Conservation (phyloP, 1,140 invertebrate genomes). For the Listronotus oregonensis region DNA sequence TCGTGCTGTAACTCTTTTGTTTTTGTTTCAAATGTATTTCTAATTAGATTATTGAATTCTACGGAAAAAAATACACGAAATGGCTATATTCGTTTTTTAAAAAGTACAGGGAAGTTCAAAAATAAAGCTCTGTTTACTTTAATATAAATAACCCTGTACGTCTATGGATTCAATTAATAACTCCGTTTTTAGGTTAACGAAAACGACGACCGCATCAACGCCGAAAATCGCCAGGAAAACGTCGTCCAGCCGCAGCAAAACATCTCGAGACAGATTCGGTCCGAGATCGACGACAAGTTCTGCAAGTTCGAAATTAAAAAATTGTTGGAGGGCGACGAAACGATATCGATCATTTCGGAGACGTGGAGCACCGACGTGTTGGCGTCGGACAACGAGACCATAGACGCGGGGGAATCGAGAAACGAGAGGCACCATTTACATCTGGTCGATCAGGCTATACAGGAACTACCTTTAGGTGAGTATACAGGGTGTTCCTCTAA, state of each 20-base stretch:
- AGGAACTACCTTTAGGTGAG: slow-evolving; percentile 38
- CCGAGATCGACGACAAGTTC: slow-evolving; percentile 98
- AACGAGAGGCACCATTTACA: slow-evolving; percentile 51
- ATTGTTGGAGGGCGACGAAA: slow-evolving; percentile 85
- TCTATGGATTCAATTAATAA: no score
- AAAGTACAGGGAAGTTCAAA: no score
- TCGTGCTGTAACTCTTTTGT: no score
- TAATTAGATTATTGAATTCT: no score
- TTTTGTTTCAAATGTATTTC: no score
- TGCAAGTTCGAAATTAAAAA: slow-evolving; percentile 97
- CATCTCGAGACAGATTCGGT: slow-evolving; percentile 73
- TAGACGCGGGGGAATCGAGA: slow-evolving; percentile 66
- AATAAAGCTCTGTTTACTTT: no score
- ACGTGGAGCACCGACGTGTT: slow-evolving; percentile 97
- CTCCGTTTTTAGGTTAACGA: slow-evolving; percentile 64
- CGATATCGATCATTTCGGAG: slow-evolving; percentile 92
- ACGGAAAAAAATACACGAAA: no score
- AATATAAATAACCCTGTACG: no score
- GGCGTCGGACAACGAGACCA: slow-evolving; percentile 90
- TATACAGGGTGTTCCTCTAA: no score
- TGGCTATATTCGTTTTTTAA: no score
- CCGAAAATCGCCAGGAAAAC: slow-evolving; percentile 58
- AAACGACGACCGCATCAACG: slow-evolving; percentile 67
- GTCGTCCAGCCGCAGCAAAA: slow-evolving; percentile 59
- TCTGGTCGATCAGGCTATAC: slow-evolving; percentile 45